phyloP scores from a whole-genome alignment of 2,113 vertebrate genomes.

The Promerops cafer region DNA sequence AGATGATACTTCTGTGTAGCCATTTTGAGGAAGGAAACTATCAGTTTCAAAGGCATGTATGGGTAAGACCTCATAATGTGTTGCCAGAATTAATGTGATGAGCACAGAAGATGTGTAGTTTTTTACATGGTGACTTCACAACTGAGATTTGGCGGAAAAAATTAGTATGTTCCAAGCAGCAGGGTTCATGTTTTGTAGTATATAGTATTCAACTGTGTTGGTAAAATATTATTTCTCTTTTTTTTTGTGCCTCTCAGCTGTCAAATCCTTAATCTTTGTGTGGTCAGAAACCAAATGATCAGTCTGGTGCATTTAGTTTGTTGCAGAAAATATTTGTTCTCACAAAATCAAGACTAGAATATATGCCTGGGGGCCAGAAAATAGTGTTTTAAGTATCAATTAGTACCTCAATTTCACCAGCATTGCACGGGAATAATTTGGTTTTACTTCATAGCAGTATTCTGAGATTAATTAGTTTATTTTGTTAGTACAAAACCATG shows the following conservation, averaged over 20 bases:
- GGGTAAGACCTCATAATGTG: background rate
- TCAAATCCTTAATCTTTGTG: background rate
- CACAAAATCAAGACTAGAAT: background rate
- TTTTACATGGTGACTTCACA: background rate
- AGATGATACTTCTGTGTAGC: background rate
- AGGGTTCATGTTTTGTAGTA: background rate
- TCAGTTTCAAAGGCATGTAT: background rate
- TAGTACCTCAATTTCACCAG: background rate
- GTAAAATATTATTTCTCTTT: background rate
- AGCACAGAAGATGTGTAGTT: background rate
- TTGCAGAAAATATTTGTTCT: background rate
- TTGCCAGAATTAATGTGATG: background rate
- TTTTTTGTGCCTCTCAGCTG: background rate
- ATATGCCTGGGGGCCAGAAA: background rate
- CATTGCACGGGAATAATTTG: background rate
- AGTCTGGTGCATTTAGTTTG: background rate
- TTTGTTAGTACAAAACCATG: background rate
- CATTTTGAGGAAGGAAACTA: background rate
- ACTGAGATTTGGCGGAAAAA: background rate
- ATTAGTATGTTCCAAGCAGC: background rate
- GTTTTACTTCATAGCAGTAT: background rate
- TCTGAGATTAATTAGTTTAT: background rate
- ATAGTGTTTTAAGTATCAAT: background rate
- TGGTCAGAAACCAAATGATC: background rate
- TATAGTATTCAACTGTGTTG: background rate